phyloP scores from a whole-genome alignment of 1,140 invertebrate species.

The Medauroidea extradentata region DNA sequence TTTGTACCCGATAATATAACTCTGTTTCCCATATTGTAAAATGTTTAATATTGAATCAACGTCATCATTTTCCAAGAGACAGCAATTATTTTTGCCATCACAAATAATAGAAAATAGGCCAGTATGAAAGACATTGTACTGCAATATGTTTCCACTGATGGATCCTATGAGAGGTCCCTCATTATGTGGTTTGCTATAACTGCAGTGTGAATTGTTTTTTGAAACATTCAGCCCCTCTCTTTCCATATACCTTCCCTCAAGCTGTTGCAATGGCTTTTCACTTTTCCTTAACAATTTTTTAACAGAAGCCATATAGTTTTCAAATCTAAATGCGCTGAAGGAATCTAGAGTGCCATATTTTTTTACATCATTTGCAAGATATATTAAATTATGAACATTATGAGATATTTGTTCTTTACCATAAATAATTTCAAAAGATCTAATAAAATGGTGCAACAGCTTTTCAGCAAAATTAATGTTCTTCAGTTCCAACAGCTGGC shows the following conservation, averaged over 20 bases:
- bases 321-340: constrained; percentile 22
- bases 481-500: neutral
- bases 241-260: constrained; percentile 3
- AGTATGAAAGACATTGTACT: neutral
- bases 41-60: neutral
- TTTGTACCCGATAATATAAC: neutral
- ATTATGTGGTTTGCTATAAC: neutral
- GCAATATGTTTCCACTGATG: neutral
- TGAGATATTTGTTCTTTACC: constrained; percentile 13
- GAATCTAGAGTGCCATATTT: constrained; percentile 16
- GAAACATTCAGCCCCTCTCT: neutral
- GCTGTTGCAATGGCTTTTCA: constrained; percentile 20
- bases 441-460: constrained; percentile 20
- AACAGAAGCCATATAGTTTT: constrained; percentile 20
- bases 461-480: constrained; percentile 16
- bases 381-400: constrained; percentile 21
- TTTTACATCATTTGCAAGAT: constrained; percentile 17
- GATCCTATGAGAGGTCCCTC: neutral
- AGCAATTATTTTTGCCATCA: constrained; percentile 4
- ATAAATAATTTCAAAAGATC: constrained; percentile 15
- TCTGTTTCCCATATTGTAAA: neutral
- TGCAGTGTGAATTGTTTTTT: neutral
- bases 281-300: constrained; percentile 17
- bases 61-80: neutral
- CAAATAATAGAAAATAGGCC: neutral